Percentiles rank a stretch among this genome's conserved stretches.
Evolutionary conservation across 1,140 invertebrate species (phyloP).

Genomic region (Lethrus apterus): DNA sequence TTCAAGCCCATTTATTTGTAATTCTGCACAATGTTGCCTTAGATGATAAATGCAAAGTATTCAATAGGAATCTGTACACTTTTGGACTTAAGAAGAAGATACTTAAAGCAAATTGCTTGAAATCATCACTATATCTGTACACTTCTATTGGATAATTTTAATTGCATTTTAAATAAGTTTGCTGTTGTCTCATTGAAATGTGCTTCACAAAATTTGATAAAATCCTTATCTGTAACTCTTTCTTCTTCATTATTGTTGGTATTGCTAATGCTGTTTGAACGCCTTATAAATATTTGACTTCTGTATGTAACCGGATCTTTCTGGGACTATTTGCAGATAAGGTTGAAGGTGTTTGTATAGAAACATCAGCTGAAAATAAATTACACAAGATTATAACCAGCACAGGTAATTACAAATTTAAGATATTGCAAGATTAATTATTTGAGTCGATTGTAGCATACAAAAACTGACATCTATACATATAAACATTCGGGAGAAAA

Average conservation of each 20-base stretch:
- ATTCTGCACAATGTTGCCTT: constrained; percentile 11
- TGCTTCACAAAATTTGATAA: constrained; percentile 10
- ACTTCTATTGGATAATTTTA: constrained; percentile 3
- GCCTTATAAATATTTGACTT: neutral
- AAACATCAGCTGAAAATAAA: neutral
- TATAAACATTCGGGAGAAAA: too few relatives aligned
- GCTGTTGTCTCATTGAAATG: constrained; percentile 7
- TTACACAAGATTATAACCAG: neutral
- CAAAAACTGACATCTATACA: too few relatives aligned
- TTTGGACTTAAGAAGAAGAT: constrained; percentile 7
- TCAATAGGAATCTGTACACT: constrained; percentile 6
- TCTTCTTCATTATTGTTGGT: neutral
- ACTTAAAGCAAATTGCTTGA: constrained; percentile 11
- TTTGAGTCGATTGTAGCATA: too few relatives aligned
- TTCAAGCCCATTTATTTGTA: constrained; percentile 10
- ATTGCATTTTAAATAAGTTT: constrained; percentile 12
- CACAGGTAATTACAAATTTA: too few relatives aligned
- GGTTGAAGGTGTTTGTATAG: neutral
- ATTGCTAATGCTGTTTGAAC: neutral
- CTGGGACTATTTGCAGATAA: constrained; percentile 3
- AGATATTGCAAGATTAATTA: too few relatives aligned
- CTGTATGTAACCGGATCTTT: neutral
- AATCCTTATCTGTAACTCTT: neutral
- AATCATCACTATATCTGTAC: constrained; percentile 5
- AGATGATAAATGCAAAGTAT: constrained; percentile 7